phyloP scores from a whole-genome alignment of 2,113 vertebrate genomes.

The Elgaria multicarinata region DNA sequence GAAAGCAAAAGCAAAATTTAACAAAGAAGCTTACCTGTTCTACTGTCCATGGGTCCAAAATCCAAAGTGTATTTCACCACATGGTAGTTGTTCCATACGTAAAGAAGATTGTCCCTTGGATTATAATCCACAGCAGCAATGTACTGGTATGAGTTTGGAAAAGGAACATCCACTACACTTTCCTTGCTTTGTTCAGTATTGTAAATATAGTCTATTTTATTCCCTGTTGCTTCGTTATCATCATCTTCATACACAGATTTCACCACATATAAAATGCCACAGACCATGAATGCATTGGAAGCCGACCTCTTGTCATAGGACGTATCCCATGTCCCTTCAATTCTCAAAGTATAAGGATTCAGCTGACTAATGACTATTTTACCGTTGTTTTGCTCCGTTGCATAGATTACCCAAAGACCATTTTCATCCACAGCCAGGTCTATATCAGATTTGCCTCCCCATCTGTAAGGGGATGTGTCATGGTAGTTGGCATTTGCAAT shows the following conservation, averaged over 20 bases:
- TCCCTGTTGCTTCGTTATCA: slow-evolving; percentile 96
- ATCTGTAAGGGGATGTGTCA: slow-evolving; percentile 97
- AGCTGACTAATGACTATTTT: slow-evolving; percentile 96
- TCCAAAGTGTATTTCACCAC: slow-evolving; percentile 98
- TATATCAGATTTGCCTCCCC: slow-evolving; percentile 98
- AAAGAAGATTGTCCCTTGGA: slow-evolving; percentile 96
- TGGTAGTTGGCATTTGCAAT: slow-evolving; percentile 98
- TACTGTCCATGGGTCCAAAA: slow-evolving; percentile 92
- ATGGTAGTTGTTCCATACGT: slow-evolving; percentile 99
- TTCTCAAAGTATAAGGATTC: slow-evolving; percentile 94
- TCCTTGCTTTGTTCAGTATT: slow-evolving; percentile 97
- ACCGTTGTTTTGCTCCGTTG: slow-evolving; percentile 98
- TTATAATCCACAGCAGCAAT: slow-evolving; percentile 99
- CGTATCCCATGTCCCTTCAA: slow-evolving; percentile 98
- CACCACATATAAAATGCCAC: slow-evolving; percentile 96
- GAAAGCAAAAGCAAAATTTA: slow-evolving; percentile 22
- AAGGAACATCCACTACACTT: slow-evolving; percentile 92
- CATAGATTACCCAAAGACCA: slow-evolving; percentile 98
- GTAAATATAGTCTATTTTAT: slow-evolving; percentile 99
- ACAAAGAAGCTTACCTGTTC: slow-evolving; percentile 84
- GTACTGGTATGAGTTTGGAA: slow-evolving; percentile 98
- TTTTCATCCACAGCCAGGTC: slow-evolving; percentile 98
- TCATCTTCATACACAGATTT: slow-evolving; percentile 98
- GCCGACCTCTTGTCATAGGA: slow-evolving; percentile 97
- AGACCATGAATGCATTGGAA: slow-evolving; percentile 99